These are phyloP conservation scores for Caenorhabditis latens DNA, from an alignment of 1,140 invertebrate genomes.

Conservation along the genomic window DNA sequence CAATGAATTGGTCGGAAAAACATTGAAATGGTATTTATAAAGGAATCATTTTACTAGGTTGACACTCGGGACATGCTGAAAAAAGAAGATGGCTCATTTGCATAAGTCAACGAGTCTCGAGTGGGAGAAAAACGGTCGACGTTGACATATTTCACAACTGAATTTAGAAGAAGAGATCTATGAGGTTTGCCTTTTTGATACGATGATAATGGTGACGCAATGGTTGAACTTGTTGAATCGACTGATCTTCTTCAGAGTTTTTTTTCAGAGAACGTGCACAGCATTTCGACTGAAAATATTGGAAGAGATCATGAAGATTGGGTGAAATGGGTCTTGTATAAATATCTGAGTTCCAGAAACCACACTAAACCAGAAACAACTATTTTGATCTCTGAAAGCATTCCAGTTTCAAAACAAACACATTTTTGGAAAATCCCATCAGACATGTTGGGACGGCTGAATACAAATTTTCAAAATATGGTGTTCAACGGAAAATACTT, in stretches of 20 bases:
- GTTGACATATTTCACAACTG: neutral
- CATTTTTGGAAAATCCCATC: too few species aligned
- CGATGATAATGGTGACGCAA: neutral
- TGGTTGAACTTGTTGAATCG: slow-evolving; percentile 3
- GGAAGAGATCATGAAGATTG: too few species aligned
- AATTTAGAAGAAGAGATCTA: neutral
- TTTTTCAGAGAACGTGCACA: neutral
- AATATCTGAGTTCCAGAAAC: too few species aligned
- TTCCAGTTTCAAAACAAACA: too few species aligned
- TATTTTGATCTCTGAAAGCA: too few species aligned
- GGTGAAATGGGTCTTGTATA: too few species aligned
- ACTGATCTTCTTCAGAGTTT: neutral
- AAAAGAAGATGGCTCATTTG: neutral
- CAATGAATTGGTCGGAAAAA: neutral
- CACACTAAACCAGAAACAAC: too few species aligned
- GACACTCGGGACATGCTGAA: slow-evolving; percentile 19
- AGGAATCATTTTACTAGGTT: neutral
- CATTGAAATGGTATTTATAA: slow-evolving; percentile 26
- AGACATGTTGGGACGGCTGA: too few species aligned
- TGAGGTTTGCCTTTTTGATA: slow-evolving; percentile 10
- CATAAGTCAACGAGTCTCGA: slow-evolving; percentile 48
- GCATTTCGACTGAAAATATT: neutral
- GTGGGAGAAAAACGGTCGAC: neutral
- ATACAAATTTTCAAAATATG: slow-evolving; percentile 20
- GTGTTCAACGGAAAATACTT: too few species aligned